These are phyloP conservation scores for Trichogramma pretiosum DNA, from an alignment of 1,140 invertebrate species.

Conservation along the genomic window DNA sequence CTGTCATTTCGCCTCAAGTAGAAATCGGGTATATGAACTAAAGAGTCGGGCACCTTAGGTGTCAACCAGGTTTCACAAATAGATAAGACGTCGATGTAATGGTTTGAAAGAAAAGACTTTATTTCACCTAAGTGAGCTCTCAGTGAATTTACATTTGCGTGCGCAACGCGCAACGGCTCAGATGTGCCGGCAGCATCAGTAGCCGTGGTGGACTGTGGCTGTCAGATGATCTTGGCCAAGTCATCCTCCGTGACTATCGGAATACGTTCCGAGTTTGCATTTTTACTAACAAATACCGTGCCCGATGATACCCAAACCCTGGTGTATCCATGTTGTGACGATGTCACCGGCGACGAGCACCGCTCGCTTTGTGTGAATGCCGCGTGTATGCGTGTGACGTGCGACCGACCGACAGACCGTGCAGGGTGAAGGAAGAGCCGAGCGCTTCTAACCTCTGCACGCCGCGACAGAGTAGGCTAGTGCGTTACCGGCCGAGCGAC, in stretches of 20 bases:
- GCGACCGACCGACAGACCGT: too few species aligned
- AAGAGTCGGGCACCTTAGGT: background rate
- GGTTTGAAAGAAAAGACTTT: background rate
- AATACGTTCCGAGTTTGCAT: background rate
- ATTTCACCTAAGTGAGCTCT: background rate
- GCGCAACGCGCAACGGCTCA: background rate
- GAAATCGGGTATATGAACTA: background rate
- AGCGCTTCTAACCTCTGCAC: too few species aligned
- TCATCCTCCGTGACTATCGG: background rate
- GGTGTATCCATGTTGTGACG: too few species aligned
- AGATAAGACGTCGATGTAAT: background rate
- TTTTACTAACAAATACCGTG: background rate
- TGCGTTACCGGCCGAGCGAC: too few species aligned
- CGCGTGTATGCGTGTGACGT: too few species aligned
- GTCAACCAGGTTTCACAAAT: background rate
- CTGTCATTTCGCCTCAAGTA: background rate
- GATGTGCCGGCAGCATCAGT: background rate
- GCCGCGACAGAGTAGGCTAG: too few species aligned
- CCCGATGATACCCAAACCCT: background rate
- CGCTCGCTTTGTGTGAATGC: too few species aligned
- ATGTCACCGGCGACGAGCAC: too few species aligned
- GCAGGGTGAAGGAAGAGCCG: too few species aligned
- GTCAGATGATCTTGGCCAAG: background rate
- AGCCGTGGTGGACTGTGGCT: background rate
- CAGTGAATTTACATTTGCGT: background rate